Conservation (phyloP, 2,797 vertebrate genomes). For the Percopsis omiscomaycus region DNA sequence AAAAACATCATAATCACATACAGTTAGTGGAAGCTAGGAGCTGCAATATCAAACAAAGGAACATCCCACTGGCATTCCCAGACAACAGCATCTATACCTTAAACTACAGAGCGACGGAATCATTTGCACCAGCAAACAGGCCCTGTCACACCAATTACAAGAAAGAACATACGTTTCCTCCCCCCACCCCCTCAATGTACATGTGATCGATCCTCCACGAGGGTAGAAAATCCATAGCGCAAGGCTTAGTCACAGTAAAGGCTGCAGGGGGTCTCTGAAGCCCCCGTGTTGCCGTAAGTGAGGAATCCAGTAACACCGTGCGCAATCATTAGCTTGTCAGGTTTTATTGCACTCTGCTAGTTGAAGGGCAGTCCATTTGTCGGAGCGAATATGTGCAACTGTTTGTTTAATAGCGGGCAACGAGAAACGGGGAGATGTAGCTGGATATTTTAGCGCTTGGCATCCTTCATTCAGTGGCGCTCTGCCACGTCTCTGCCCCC, state of each 20-base stretch:
- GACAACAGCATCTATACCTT: conserved; percentile 18
- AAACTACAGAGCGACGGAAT: conserved; percentile 20
- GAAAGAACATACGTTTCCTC: conserved; percentile 37
- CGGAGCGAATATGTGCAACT: conserved; percentile 24
- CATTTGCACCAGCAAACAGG: conserved; percentile 19
- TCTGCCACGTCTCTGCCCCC: background rate
- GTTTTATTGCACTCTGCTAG: conserved; percentile 47
- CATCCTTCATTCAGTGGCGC: background rate
- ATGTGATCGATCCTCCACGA: conserved; percentile 51
- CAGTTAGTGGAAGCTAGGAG: conserved; percentile 12
- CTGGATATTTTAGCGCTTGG: background rate
- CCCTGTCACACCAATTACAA: conserved; percentile 41
- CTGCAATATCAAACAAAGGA: conserved; percentile 10
- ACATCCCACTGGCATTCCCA: background rate
- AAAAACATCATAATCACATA: background rate
- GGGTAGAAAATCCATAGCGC: conserved; percentile 54
- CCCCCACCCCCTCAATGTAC: conserved; percentile 23
- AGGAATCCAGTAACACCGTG: conserved; percentile 57
- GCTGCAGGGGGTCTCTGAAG: conserved; percentile 27
- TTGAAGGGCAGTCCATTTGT: conserved; percentile 24
- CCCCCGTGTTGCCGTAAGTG: conserved; percentile 43
- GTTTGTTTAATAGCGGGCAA: conserved; percentile 34
- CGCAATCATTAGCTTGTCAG: conserved; percentile 63
- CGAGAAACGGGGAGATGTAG: background rate
- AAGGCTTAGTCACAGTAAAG: conserved; percentile 33